Percentiles rank a stretch among this genome's conserved stretches.
Evolutionary conservation across 2,888 invertebrate species (phyloP).

Genomic region (Watsonalla cultraria): DNA sequence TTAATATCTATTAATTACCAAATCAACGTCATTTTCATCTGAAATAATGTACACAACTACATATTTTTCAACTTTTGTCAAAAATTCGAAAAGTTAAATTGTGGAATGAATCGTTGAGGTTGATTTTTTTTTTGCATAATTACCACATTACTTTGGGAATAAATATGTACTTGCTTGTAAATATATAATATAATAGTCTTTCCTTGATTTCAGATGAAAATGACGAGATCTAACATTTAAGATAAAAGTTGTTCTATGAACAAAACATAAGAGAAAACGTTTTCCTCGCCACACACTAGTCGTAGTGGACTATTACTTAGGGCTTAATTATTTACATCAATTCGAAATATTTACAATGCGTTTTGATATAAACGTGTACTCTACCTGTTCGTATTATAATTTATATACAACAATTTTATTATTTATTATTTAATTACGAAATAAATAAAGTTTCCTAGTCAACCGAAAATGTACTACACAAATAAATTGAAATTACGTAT

Average conservation of each 20-base stretch:
- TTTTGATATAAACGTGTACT: conserved; percentile 57
- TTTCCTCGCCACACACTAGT: conserved; percentile 54
- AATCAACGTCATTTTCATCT: conserved; percentile 32
- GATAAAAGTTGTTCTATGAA: conserved; percentile 65
- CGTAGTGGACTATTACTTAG: conserved; percentile 45
- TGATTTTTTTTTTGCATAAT: too few species aligned
- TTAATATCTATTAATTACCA: conserved; percentile 54
- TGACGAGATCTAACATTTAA: conserved; percentile 3
- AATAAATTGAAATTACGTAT: not conserved
- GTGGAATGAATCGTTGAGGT: too few species aligned
- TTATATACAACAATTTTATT: conserved; percentile 49
- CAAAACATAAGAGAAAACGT: conserved; percentile 35
- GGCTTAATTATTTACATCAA: conserved; percentile 57
- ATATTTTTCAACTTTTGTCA: too few species aligned
- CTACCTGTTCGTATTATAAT: conserved; percentile 52
- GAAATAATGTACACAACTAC: conserved; percentile 1
- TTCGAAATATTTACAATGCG: conserved; percentile 66
- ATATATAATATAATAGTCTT: too few species aligned
- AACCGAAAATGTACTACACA: conserved; percentile 13
- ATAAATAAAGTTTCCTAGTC: conserved; percentile 17
- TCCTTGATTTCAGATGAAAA: not conserved
- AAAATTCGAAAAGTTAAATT: too few species aligned
- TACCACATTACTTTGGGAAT: too few species aligned
- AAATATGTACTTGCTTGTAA: too few species aligned
- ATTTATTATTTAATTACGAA: conserved; percentile 38